Evolutionary conservation across 2,888 invertebrate species (phyloP).

Genomic region (Lottia scabra): DNA sequence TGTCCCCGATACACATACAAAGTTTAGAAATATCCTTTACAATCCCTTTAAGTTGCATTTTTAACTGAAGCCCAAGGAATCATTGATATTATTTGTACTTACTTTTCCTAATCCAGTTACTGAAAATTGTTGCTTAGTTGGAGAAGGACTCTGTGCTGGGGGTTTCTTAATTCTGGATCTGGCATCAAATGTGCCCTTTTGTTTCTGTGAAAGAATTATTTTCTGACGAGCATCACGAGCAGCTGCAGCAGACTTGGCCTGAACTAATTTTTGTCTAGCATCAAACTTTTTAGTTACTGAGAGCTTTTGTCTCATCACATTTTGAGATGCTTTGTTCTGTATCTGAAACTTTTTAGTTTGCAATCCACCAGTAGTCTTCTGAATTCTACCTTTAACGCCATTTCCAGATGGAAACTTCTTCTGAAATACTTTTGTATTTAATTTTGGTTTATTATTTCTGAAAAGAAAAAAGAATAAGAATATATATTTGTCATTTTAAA

Average conservation of each 20-base stretch:
- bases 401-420: not conserved
- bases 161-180: slow-evolving; percentile 39
- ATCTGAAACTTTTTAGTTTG: not conserved
- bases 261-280: slow-evolving; percentile 26
- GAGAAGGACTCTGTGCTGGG: slow-evolving; percentile 11
- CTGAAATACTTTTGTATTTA: too few relatives aligned
- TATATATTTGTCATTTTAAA: too few relatives aligned
- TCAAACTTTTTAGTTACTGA: slow-evolving; percentile 24
- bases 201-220: slow-evolving; percentile 33
- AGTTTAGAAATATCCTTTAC: too few relatives aligned
- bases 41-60: too few relatives aligned
- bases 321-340: not conserved
- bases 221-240: slow-evolving; percentile 35
- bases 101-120: not conserved
- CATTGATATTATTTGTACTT: not conserved
- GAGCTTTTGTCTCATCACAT: not conserved
- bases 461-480: too few relatives aligned
- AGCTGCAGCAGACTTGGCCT: slow-evolving; percentile 25
- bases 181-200: slow-evolving; percentile 48
- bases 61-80: too few relatives aligned
- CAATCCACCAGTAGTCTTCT: not conserved
- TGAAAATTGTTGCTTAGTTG: not conserved
- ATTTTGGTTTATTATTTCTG: too few relatives aligned
- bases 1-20: too few relatives aligned
- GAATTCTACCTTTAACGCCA: not conserved